These are phyloP conservation scores for Ardeotis arabs DNA, from an alignment of 2,113 vertebrate genomes.

Conservation along the genomic window DNA sequence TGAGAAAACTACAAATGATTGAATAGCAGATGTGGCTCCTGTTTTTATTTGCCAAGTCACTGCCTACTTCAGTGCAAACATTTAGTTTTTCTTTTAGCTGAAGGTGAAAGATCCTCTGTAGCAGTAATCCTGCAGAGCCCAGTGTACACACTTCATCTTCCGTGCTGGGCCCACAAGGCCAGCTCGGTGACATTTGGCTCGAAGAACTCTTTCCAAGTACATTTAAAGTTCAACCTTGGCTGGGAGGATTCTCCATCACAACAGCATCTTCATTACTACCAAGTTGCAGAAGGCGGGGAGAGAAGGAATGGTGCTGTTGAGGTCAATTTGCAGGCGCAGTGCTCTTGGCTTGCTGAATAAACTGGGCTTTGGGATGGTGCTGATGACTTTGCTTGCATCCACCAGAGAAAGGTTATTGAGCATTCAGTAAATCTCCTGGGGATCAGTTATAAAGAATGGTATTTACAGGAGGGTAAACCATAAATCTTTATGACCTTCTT, in stretches of 20 bases:
- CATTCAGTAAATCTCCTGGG: slow-evolving; percentile 54
- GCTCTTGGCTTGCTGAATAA: slow-evolving; percentile 33
- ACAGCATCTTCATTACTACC: slow-evolving; percentile 45
- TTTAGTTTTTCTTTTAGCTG: background rate
- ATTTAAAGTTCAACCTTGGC: slow-evolving; percentile 35
- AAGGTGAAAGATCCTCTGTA: slow-evolving; percentile 16
- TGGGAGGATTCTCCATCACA: slow-evolving; percentile 29
- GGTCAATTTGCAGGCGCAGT: slow-evolving; percentile 1
- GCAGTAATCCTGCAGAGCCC: slow-evolving; percentile 35
- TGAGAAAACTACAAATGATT: background rate
- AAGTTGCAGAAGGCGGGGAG: background rate
- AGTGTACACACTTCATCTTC: slow-evolving; percentile 34
- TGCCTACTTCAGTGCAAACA: slow-evolving; percentile 7
- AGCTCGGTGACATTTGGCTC: slow-evolving; percentile 8
- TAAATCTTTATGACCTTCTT: slow-evolving; percentile 73
- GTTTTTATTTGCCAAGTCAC: background rate
- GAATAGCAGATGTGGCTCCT: background rate
- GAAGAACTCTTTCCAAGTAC: background rate
- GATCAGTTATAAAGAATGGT: slow-evolving; percentile 67
- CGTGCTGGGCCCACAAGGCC: background rate
- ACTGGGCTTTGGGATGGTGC: slow-evolving; percentile 1
- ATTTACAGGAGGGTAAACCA: slow-evolving; percentile 64
- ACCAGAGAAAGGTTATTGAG: slow-evolving; percentile 63
- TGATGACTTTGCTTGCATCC: slow-evolving; percentile 51
- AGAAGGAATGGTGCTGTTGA: background rate